Evolutionary conservation across 2,797 vertebrate genomes (phyloP).

Genomic region (Clamator glandarius): DNA sequence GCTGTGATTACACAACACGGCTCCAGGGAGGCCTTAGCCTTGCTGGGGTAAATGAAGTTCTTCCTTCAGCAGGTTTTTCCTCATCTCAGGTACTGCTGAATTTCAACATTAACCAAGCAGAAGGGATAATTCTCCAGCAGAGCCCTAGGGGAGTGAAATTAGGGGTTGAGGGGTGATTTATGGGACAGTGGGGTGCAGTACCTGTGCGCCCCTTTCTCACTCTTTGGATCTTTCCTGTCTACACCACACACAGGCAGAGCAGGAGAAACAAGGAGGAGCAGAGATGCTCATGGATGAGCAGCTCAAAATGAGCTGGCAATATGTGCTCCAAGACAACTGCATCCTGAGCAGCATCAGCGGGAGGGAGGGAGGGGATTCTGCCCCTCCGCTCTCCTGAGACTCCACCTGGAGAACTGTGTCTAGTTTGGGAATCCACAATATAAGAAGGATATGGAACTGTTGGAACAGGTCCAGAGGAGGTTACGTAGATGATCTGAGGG

Average conservation of each 20-base stretch:
- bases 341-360: no score
- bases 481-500: no score
- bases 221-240: neutral
- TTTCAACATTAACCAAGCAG: neutral
- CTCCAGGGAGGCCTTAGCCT: neutral
- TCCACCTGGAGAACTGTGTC: no score
- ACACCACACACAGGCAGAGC: rapidly evolving
- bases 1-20: neutral
- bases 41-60: rapidly evolving
- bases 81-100: neutral
- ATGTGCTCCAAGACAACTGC: no score
- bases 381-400: no score
- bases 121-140: rapidly evolving
- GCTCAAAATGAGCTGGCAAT: no score
- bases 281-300: no score
- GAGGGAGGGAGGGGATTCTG: no score
- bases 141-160: neutral
- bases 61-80: neutral
- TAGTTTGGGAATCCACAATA: no score
- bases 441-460: no score
- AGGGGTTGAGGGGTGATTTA: neutral
- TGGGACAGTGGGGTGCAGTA: neutral
- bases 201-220: neutral
- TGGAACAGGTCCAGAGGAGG: no score
- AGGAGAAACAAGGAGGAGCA: no score